Conservation (phyloP, 2,113 vertebrate species). For the Sitta europaea region DNA sequence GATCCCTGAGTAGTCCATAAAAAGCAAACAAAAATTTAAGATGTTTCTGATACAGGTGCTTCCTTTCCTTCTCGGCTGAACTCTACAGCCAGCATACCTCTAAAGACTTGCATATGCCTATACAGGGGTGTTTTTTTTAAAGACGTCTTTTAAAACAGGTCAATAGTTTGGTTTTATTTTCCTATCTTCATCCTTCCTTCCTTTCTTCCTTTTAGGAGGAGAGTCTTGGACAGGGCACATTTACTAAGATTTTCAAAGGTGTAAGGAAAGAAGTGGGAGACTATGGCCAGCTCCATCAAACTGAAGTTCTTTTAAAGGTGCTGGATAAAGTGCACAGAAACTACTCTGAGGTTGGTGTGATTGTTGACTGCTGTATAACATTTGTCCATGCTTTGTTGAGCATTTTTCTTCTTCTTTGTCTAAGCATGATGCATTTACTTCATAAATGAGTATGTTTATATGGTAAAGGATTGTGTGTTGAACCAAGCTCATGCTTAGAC, state of each 20-base stretch:
- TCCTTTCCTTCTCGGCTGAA: neutral
- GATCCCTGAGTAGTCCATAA: neutral
- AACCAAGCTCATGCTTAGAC: neutral
- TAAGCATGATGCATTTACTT: neutral
- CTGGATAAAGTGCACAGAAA: conserved; percentile 92
- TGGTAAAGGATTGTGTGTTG: neutral
- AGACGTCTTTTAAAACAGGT: neutral
- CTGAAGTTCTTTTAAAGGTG: conserved; percentile 91
- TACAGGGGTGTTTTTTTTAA: rapidly evolving
- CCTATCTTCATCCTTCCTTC: neutral
- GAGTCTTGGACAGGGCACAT: conserved; percentile 93
- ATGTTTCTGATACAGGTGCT: neutral
- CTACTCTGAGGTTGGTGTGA: conserved; percentile 88
- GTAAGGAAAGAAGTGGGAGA: conserved; percentile 88
- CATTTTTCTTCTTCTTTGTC: neutral
- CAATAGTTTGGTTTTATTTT: neutral
- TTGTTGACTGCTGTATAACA: neutral
- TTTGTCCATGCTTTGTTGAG: neutral
- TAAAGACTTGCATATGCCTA: neutral
- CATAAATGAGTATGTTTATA: neutral
- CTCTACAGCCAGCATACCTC: neutral
- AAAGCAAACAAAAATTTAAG: neutral
- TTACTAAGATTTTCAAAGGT: conserved; percentile 95
- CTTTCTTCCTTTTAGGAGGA: conserved; percentile 77
- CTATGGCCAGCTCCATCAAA: conserved; percentile 89